Evolutionary conservation across 2,888 invertebrate genomes (phyloP), one percentile per base, ranked within the genome.

Genomic region (Loripinus fragilis): DNA sequence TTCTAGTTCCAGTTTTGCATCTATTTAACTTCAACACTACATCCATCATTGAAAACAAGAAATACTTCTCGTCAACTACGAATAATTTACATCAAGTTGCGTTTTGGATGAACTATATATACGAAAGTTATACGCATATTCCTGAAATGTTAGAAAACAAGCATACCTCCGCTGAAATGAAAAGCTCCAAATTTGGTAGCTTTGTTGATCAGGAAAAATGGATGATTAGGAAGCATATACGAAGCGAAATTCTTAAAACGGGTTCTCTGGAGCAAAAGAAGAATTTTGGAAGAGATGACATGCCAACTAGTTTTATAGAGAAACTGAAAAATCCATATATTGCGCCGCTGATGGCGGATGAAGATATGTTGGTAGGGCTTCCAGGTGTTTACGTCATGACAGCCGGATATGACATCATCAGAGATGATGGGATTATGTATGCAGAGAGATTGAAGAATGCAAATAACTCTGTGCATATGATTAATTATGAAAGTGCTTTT

Each of bases 361-460:
- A 92, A 30, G 84, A 77, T 1, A 77, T 79, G 71, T 48, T 93
- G 42, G 66, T 67, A 7, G 88, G 83, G n/a, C 75, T 92, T 50
- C 92, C 94, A 10, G 84, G 87, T 66, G 88, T 93, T 1, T 91
- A 92, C 71, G 84, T 94, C 17, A 81, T 91, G 42, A 92, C 93
- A 17, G 90, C 91, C 60, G 90, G 93, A 28, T 92, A 90, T 77
- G 94, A 94, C 78, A 87, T 93, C 28, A 88, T 93, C 0, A 76
- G 93, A 7, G 93, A 93, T 77, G 94, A 94, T 74, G 91, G 91
- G 7, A 76, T 91, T 7, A 88, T 93, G 87, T 93, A 92, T 72
- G 90, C 90, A 1, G 83, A 90, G 42, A 74, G 92, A 70, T 76
- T 93, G 52, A 77, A 87, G 73, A 25, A 28, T 28, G 25, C 55